Evolutionary conservation across 2,888 invertebrate species (phyloP).

Genomic region (Drosophila vallismaia): DNA sequence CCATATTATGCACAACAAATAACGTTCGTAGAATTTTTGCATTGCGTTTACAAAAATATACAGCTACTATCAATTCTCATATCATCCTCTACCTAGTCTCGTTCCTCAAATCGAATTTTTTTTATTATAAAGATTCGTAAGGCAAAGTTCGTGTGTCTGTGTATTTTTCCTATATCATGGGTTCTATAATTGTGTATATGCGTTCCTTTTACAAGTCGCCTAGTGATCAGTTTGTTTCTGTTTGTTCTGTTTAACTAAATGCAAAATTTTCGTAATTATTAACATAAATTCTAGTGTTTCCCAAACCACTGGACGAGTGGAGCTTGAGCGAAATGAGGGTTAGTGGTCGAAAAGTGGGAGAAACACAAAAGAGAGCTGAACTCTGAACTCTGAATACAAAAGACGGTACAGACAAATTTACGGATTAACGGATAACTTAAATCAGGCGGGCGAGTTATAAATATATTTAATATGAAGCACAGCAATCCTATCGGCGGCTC

Average conservation of each 20-base stretch:
- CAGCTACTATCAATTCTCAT: constrained; percentile 30
- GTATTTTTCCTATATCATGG: constrained; percentile 20
- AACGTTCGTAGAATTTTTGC: constrained; percentile 52
- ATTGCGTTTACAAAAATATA: constrained; percentile 66
- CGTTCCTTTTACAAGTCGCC: constrained; percentile 22
- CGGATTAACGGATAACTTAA: constrained; percentile 18
- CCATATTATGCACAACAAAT: constrained; percentile 44
- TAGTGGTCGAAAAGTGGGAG: background rate
- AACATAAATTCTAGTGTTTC: constrained; percentile 36
- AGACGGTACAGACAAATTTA: constrained; percentile 2
- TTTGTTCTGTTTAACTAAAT: constrained; percentile 36
- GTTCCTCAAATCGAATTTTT: constrained; percentile 5
- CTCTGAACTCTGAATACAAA: constrained; percentile 26
- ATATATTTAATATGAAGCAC: background rate
- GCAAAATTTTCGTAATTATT: constrained; percentile 32
- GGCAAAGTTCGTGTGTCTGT: constrained; percentile 40
- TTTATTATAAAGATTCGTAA: constrained; percentile 32
- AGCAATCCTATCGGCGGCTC: background rate
- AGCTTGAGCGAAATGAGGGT: background rate
- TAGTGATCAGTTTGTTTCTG: constrained; percentile 17
- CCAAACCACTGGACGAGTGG: constrained; percentile 22
- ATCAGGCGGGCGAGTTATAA: constrained; percentile 4
- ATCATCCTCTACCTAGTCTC: constrained; percentile 16
- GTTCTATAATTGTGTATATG: constrained; percentile 13
- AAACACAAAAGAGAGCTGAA: constrained; percentile 26